phyloP scores from a whole-genome alignment of 2,888 invertebrate species.

The Acronicta leporina region DNA sequence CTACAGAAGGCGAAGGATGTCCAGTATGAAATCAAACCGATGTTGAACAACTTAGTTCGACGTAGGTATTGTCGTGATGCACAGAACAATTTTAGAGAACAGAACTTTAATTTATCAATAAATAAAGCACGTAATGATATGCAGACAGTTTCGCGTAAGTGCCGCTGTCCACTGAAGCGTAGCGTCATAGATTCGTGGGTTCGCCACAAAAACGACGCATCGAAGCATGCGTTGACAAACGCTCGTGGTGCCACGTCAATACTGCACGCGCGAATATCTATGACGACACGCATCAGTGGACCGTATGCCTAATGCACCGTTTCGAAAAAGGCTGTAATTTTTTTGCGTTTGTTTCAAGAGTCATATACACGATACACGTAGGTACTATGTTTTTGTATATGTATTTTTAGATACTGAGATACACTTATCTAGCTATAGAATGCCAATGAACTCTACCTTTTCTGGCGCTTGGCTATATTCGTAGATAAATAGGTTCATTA shows the following conservation, averaged over 20 bases:
- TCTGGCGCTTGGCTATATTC: background rate
- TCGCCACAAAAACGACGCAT: conserved; percentile 46
- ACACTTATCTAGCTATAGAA: background rate
- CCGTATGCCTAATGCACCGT: conserved; percentile 28
- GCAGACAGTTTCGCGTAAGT: conserved; percentile 56
- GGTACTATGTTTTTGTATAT: no score
- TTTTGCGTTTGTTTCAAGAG: conserved; percentile 8
- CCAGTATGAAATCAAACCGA: conserved; percentile 6
- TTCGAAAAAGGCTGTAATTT: conserved; percentile 40
- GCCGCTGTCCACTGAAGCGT: conserved; percentile 44
- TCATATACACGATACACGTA: no score
- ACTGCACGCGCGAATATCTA: conserved; percentile 42
- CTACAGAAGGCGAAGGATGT: conserved; percentile 1
- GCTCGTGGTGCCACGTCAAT: conserved; percentile 47
- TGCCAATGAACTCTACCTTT: conserved; percentile 12
- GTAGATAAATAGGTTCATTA: background rate
- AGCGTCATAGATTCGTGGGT: conserved; percentile 47
- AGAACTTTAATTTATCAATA: conserved; percentile 49
- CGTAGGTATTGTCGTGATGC: conserved; percentile 21
- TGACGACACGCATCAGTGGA: conserved; percentile 37
- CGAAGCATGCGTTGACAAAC: conserved; percentile 52
- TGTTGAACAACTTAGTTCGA: conserved; percentile 16
- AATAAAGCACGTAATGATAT: conserved; percentile 51
- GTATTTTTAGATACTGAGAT: background rate
- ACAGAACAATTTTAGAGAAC: conserved; percentile 46